A percentile compares a stretch with the other conserved stretches of the same genome.
These are phyloP conservation scores for Oligia strigilis DNA, from an alignment of 2,888 invertebrate genomes.

Conservation along the genomic window DNA sequence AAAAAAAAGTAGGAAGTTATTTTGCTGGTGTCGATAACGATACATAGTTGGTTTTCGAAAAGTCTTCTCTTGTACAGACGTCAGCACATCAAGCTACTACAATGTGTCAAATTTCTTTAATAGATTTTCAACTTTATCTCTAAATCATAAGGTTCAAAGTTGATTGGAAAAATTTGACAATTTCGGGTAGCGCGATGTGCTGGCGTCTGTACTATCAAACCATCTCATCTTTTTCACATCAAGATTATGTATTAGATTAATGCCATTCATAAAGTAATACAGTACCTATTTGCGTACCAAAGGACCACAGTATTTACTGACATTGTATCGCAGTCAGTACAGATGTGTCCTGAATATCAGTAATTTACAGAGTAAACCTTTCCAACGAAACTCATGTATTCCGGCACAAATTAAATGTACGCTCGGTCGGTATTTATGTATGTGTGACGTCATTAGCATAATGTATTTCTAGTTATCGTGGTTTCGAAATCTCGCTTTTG, in stretches of 20 bases:
- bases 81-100: too few species aligned
- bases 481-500: constrained; percentile 41
- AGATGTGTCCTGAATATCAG: constrained; percentile 28
- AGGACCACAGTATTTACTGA: constrained; percentile 3
- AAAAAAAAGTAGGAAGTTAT: background rate
- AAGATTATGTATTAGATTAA: background rate
- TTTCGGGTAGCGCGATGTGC: too few species aligned
- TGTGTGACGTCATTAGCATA: constrained; percentile 55
- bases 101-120: too few species aligned
- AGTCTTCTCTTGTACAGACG: background rate
- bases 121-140: too few species aligned
- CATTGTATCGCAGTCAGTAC: constrained; percentile 15
- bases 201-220: background rate
- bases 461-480: constrained; percentile 53
- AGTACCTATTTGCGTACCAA: constrained; percentile 2
- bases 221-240: too few species aligned
- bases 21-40: background rate
- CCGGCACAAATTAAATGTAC: constrained; percentile 44
- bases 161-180: too few species aligned
- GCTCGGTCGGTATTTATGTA: constrained; percentile 42
- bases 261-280: background rate
- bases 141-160: too few species aligned
- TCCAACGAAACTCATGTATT: constrained; percentile 31
- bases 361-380: constrained; percentile 35
- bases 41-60: background rate